A percentile compares a stretch with the other conserved stretches of the same genome.
These are phyloP conservation scores for Melitaea athalia DNA, from an alignment of 2,888 invertebrate genomes.

Conservation along the genomic window DNA sequence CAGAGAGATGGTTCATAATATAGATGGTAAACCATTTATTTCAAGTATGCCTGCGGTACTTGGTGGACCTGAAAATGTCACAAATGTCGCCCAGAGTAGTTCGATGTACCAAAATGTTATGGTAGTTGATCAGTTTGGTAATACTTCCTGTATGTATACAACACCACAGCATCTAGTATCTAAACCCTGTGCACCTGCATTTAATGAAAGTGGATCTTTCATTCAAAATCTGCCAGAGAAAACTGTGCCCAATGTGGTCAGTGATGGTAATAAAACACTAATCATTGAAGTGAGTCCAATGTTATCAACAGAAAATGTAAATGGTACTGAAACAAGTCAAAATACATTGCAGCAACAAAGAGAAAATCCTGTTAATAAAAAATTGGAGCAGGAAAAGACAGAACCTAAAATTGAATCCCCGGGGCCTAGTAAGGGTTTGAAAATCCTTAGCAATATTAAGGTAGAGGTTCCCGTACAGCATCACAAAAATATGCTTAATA, in stretches of 20 bases:
- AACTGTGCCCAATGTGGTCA: conserved; percentile 46
- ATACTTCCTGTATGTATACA: conserved; percentile 72
- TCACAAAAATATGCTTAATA: conserved; percentile 73
- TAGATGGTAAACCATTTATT: conserved; percentile 72
- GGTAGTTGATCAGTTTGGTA: conserved; percentile 75
- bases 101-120: conserved; percentile 77
- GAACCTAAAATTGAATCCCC: conserved; percentile 55
- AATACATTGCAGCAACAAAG: conserved; percentile 36
- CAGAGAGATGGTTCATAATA: conserved; percentile 75
- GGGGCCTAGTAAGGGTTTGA: conserved; percentile 67
- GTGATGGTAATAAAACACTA: conserved; percentile 65
- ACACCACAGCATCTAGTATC: conserved; percentile 62
- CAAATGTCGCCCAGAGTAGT: conserved; percentile 66
- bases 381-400: conserved; percentile 43
- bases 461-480: conserved; percentile 79
- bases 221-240: conserved; percentile 52
- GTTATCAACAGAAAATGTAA: conserved; percentile 43
- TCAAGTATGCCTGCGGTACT: conserved; percentile 67
- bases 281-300: conserved; percentile 75
- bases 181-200: conserved; percentile 58
- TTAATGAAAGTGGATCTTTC: conserved; percentile 49
- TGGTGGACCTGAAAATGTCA: conserved; percentile 61
- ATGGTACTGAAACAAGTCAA: conserved; percentile 40
- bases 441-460: conserved; percentile 79
- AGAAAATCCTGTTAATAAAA: conserved; percentile 27